Base-by-base conservation (phyloP, 2,888 invertebrate species). In the Pristionchus maxplancki region DNA sequence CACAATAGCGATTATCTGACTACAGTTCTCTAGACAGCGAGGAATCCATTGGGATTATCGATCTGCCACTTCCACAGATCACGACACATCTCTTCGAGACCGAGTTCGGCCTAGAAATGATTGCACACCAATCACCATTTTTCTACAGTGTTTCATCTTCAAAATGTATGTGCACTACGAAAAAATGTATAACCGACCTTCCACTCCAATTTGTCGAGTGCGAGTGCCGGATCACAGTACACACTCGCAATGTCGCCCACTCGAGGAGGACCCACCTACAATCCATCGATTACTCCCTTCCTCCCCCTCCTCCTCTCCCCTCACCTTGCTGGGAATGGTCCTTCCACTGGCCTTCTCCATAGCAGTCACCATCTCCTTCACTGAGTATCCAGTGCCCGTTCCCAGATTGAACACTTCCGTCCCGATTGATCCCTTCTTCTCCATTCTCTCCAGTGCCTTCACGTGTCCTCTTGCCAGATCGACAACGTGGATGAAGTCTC, bases 401-500 rank as follows among this genome's bases (percentile, higher is more conserved):
- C 98, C 98, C 90, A 99, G 96, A 95, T 98, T 98, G 95, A 97
- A 99, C 0, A 97, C 96, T 96, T 97, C 94, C 62, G 90, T 91
- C 34, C 92, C 92, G 40, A 92, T 88, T 62, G 90, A 88, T 50
- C 92, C 89, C 48, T 87, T 88, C 50, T 71, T 89, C 91, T 96
- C 96, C 53, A 98, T 96, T 95, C 97, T 96, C 90, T 96, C 96
- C 78, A 98, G 95, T 0, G 98, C 97, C 93, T 97, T 96, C 44
- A 97, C 96, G 95, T 98, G 98, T 0, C 98, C 98, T 20, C 96
- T 96, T 0, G 98, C 97, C 90, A 98, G 95, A 95, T 98, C 98
- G 96, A 98, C 97, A 0, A 98, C 97, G 95, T 99, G 98, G 92
- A 99, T 98, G 95, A 98, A 98, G 95, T 98, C 98, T 92, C 98